A percentile compares a stretch with the other conserved stretches of the same genome.
Evolutionary conservation across 2,113 vertebrate species (phyloP).

Genomic region (Oreochromis tanganicae): DNA sequence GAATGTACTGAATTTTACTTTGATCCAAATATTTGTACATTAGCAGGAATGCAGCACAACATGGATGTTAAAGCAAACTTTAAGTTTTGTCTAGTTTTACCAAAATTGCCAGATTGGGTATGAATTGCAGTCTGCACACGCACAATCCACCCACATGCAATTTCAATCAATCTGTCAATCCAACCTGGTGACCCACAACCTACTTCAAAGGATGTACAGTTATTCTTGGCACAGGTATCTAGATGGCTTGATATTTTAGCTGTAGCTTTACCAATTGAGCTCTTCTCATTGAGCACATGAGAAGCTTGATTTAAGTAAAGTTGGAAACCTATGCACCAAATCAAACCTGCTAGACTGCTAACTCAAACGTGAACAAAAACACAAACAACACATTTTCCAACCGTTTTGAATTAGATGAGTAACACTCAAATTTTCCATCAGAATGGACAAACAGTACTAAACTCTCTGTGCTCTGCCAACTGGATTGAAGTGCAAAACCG

Average conservation of each 20-base stretch:
- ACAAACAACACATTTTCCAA: background rate
- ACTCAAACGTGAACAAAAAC: background rate
- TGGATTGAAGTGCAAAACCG: background rate
- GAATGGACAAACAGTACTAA: background rate
- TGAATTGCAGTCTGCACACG: background rate
- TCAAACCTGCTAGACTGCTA: background rate
- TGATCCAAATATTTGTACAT: background rate
- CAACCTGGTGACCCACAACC: background rate
- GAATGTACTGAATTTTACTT: background rate
- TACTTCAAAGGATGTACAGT: background rate
- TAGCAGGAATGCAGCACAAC: background rate
- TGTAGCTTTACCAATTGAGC: background rate
- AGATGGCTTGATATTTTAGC: background rate
- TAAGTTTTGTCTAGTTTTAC: background rate
- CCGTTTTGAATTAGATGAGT: background rate
- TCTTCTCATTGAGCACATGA: background rate
- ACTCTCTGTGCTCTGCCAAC: background rate
- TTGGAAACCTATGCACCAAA: background rate
- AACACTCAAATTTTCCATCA: background rate
- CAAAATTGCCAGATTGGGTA: background rate
- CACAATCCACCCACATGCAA: background rate
- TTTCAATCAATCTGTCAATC: background rate
- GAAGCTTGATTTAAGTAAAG: background rate
- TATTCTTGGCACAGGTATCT: background rate
- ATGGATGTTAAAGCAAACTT: background rate